Base-by-base conservation (phyloP, 2,797 vertebrate species). In the Orestias chungarensis region DNA sequence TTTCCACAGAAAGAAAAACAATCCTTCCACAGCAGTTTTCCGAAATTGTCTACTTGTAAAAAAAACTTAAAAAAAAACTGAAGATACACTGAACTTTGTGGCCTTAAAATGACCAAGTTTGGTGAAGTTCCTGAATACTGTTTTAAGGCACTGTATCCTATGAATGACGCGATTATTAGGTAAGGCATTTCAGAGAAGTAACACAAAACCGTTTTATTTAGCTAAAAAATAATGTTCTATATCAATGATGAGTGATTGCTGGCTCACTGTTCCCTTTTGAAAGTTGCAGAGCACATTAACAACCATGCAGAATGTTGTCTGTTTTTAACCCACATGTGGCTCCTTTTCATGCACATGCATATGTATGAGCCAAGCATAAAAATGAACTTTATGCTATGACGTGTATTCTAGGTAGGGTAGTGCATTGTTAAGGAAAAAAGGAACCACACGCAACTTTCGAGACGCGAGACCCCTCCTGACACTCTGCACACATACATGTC, bases 321-420 rank as follows among this genome's bases (percentile, higher is more conserved):
- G 40, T 50, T 59, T 64, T 29, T 76, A 40, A 31, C 55, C 47
- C 55, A 64, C 17, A 52, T 64, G 23, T 12, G 5, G 66, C 50
- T 68, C 25, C 70, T 38, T 8, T 17, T 57, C 65, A 61, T 17
- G 40, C 38, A 44, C 49, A 47, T 50, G 57, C 54, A 71, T 11
- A n/a, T 23, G 31, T 49, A 55, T 54, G 64, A 52, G 43, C 6
- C 46, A 67, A 40, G 31, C 49, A 29, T 35, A 4, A 68, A 81
- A 81, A 82, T 35, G 3, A 47, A 70, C 75, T 81, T 79, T 69
- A 77, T 10, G 67, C 81, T 47, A 3, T 49, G 18, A 55, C 76
- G 74, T 54, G 66, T 76, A 66, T 79, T 81, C 42, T 44, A 74
- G n/a, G 76, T 84, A 82, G n/a, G n/a, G n/a, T n/a, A 87, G 88